Evolutionary conservation across 2,888 invertebrate species (phyloP).

Genomic region (Ophion ventricosus): DNA sequence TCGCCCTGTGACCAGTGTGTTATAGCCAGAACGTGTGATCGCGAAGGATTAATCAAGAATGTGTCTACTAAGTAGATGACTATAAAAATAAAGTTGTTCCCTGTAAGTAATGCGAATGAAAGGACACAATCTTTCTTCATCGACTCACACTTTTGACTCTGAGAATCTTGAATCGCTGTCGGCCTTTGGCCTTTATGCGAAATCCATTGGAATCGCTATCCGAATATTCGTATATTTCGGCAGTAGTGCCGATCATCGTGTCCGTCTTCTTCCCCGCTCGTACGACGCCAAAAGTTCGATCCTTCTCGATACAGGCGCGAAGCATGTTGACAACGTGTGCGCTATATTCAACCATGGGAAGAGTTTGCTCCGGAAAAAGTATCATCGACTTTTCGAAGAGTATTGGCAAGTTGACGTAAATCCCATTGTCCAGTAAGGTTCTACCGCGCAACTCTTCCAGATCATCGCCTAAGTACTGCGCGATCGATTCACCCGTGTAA

Average conservation of each 20-base stretch:
- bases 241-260: slow-evolving; percentile 75
- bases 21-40: too few species aligned
- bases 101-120: too few species aligned
- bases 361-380: slow-evolving; percentile 91
- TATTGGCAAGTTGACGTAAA: slow-evolving; percentile 85
- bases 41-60: too few species aligned
- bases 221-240: slow-evolving; percentile 85
- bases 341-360: slow-evolving; percentile 88
- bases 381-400: slow-evolving; percentile 87
- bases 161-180: slow-evolving; percentile 89
- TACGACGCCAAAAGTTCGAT: slow-evolving; percentile 88
- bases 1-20: too few species aligned
- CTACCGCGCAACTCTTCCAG: slow-evolving; percentile 87
- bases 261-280: slow-evolving; percentile 83
- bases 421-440: slow-evolving; percentile 86
- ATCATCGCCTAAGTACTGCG: slow-evolving; percentile 86
- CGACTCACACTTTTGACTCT: slow-evolving; percentile 74
- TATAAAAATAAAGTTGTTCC: too few species aligned
- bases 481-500: neutral
- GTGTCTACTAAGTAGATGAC: too few species aligned
- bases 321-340: slow-evolving; percentile 86
- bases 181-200: slow-evolving; percentile 89
- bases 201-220: slow-evolving; percentile 85
- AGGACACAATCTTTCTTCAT: neutral
- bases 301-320: slow-evolving; percentile 85